Evolutionary conservation across 2,797 vertebrate species (phyloP), one percentile per base, ranked within the genome.

Genomic region (Kryptopterus vitreolus): DNA sequence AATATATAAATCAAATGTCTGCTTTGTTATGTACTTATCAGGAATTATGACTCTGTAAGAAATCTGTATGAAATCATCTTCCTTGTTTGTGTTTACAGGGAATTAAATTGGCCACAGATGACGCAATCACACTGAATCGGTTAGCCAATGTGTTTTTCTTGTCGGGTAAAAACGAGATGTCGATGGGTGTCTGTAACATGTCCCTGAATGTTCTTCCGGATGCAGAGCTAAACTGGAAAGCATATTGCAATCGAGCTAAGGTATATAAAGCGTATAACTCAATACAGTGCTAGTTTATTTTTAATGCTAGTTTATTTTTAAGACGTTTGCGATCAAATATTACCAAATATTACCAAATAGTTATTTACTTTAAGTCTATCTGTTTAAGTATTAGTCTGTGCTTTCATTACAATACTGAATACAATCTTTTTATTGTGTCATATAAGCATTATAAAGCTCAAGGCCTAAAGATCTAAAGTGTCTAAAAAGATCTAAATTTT

Each of bases 221-320:
- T 59, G 92, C 91, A 0, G 92, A 94, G 82, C 90, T 95, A 80
- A 96, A 93, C 89, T 95, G 95, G 95, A 94, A 96, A 90, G 94
- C 91, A 0, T 95, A 95, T 90, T 93, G 94, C 87, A 96, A 93
- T 3, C 88, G 89, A 0, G 95, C 94, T 63, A 95, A 96, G 94
- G 95, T 94, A 82, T 78, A 52, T 31, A 7, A 55, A 58, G 10
- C 55, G 18, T 35, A 38, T 24, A 57, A 13, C 15, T 22, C n/a
- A 9, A 57, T 16, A 35, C 20, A 72, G 35, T 43, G 10, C 12
- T 12, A 29, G 10, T n/a, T n/a, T n/a, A n/a, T n/a, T n/a, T n/a
- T n/a, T n/a, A n/a, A n/a, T n/a, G 4, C 20, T 22, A 10, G 13
- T 43, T 12, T 2, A 4, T 58, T 11, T 43, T 4, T 38, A 72